phyloP scores from a whole-genome alignment of 2,888 invertebrate species.

The Clepsis dumicolana region DNA sequence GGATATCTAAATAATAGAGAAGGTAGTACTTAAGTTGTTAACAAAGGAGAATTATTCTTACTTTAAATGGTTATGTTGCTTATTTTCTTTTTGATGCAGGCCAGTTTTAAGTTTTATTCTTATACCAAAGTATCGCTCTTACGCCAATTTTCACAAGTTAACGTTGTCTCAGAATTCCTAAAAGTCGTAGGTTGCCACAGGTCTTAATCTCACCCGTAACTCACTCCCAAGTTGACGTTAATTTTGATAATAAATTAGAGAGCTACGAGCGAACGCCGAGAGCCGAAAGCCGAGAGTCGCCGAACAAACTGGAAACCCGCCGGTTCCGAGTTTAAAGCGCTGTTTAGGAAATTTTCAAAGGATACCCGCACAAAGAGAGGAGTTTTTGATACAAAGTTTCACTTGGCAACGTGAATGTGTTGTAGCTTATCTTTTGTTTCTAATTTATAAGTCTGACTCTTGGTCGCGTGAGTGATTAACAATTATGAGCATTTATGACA shows the following conservation, averaged over 20 bases:
- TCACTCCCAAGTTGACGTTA: conserved; percentile 61
- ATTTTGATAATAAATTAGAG: conserved; percentile 78
- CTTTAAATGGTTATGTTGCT: too few species aligned
- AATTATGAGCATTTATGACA: conserved; percentile 14
- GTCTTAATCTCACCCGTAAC: conserved; percentile 48
- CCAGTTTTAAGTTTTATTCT: too few species aligned
- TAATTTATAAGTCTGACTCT: conserved; percentile 41
- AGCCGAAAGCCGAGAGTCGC: conserved; percentile 43
- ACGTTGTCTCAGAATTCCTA: conserved; percentile 5
- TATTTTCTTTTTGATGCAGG: too few species aligned
- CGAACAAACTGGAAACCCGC: conserved; percentile 63
- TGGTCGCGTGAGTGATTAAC: conserved; percentile 37
- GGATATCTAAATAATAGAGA: too few species aligned
- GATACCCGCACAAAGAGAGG: conserved; percentile 63
- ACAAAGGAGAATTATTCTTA: too few species aligned
- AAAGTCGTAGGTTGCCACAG: conserved; percentile 8
- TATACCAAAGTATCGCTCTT: too few species aligned
- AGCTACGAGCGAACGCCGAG: conserved; percentile 56
- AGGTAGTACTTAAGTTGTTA: too few species aligned
- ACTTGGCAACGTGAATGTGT: conserved; percentile 64
- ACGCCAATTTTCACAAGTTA: not conserved
- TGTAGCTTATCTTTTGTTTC: conserved; percentile 57
- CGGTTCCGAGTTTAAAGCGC: conserved; percentile 68
- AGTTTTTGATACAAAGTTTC: conserved; percentile 70
- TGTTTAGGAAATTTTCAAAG: conserved; percentile 79